Conservation (phyloP, 2,797 vertebrate species). For the Chlorospingus semifuscus region DNA sequence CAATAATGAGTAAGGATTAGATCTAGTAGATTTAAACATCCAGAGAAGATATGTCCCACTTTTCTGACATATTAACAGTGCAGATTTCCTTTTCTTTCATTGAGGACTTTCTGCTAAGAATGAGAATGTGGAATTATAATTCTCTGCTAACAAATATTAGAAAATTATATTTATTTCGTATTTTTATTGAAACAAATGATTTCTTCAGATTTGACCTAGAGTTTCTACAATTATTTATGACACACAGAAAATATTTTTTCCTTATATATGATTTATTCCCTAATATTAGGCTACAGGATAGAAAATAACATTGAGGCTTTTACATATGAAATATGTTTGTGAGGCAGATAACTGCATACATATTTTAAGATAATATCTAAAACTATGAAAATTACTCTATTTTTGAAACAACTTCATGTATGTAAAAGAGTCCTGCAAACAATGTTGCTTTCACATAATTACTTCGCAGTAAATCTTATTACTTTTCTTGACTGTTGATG, state of each 20-base stretch:
- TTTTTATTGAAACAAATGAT: neutral
- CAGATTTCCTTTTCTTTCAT: neutral
- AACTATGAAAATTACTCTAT: neutral
- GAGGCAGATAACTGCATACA: neutral
- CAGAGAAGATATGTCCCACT: neutral
- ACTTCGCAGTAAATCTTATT: neutral
- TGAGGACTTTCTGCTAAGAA: neutral
- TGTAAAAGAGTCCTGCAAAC: neutral
- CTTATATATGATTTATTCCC: neutral
- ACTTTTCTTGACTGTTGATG: neutral
- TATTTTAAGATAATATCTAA: neutral
- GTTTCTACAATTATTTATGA: neutral
- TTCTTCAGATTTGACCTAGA: neutral
- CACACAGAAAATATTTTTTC: neutral
- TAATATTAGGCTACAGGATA: neutral
- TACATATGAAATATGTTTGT: neutral
- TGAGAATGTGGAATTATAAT: neutral
- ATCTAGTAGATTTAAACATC: neutral
- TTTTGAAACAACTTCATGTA: neutral
- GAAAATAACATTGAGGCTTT: neutral
- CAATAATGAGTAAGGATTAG: neutral
- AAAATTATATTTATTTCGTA: neutral
- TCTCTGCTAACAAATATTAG: neutral
- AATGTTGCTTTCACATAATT: neutral
- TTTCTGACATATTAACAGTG: neutral